Percentiles rank a stretch among this genome's conserved stretches.
These are phyloP conservation scores for Plebejus argus DNA, from an alignment of 2,888 invertebrate genomes.

Conservation along the genomic window DNA sequence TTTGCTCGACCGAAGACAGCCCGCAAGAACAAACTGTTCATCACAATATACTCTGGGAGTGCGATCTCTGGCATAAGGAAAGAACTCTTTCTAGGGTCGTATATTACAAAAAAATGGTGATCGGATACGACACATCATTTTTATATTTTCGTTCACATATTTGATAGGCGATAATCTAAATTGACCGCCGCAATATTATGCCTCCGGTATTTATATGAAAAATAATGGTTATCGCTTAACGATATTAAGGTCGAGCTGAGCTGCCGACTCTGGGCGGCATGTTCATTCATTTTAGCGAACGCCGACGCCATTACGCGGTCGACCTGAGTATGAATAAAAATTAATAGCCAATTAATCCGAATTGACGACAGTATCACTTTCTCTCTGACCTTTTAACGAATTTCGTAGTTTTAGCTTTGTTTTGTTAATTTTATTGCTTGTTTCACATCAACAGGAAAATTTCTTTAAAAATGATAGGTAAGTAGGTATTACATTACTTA, in stretches of 20 bases:
- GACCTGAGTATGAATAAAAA: constrained; percentile 31
- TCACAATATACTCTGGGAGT: too few species aligned
- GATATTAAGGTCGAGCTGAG: constrained; percentile 29
- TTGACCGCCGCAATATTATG: constrained; percentile 8
- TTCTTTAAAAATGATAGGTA: neutral
- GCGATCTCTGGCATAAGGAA: too few species aligned
- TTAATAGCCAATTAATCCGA: constrained; percentile 28
- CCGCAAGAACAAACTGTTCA: too few species aligned
- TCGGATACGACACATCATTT: neutral
- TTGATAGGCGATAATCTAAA: constrained; percentile 23
- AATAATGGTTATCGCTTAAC: constrained; percentile 30
- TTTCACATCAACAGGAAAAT: neutral
- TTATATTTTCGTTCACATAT: neutral
- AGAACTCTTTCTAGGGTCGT: too few species aligned
- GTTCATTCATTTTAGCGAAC: constrained; percentile 25
- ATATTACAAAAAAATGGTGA: too few species aligned
- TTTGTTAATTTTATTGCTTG: neutral
- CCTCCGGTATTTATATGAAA: constrained; percentile 20
- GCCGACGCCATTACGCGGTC: constrained; percentile 25
- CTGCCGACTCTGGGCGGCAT: too few species aligned
- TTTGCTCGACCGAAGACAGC: too few species aligned
- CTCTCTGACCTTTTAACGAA: neutral
- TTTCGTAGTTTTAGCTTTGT: neutral
- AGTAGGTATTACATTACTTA: neutral
- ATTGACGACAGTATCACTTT: constrained; percentile 9